Percentiles rank a stretch among this genome's conserved stretches.
Conservation (phyloP, 2,113 vertebrate genomes). For the Podarcis raffonei region DNA sequence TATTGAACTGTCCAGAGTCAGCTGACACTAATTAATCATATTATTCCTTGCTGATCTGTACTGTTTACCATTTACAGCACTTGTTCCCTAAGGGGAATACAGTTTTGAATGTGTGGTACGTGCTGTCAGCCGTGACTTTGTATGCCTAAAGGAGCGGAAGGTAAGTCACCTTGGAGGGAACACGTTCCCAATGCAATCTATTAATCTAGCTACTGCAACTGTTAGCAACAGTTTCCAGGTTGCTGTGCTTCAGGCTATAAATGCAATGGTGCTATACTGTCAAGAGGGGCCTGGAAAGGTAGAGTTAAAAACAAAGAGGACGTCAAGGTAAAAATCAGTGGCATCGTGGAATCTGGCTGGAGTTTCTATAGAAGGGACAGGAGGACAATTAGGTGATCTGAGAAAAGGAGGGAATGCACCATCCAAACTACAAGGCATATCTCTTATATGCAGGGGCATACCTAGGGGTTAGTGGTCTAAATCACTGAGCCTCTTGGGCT, state of each 20-base stretch:
- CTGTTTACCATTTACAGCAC: conserved; percentile 65
- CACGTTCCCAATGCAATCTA: conserved; percentile 68
- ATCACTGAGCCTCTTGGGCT: too few relatives aligned
- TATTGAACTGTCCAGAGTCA: conserved; percentile 26
- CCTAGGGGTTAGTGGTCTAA: too few relatives aligned
- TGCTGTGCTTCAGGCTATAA: conserved; percentile 42
- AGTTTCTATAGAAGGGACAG: background rate
- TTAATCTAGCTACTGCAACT: conserved; percentile 55
- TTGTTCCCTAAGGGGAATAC: conserved; percentile 40
- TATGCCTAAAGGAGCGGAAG: conserved; percentile 42
- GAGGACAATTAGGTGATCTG: background rate
- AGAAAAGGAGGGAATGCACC: background rate
- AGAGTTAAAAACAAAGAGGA: conserved; percentile 32
- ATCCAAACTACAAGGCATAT: background rate
- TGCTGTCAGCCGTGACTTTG: conserved; percentile 47
- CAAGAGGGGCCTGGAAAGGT: conserved; percentile 36
- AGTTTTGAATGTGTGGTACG: conserved; percentile 37
- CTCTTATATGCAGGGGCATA: background rate
- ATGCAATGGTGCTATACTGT: conserved; percentile 24
- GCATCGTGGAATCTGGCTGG: background rate
- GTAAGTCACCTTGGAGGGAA: conserved; percentile 39
- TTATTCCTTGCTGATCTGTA: conserved; percentile 43
- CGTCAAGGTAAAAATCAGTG: background rate
- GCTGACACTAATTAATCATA: conserved; percentile 19
- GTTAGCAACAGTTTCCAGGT: conserved; percentile 62